Evolutionary conservation across 2,888 invertebrate genomes (phyloP), one percentile per base, ranked within the genome.

Genomic region (Abrostola tripartita): DNA sequence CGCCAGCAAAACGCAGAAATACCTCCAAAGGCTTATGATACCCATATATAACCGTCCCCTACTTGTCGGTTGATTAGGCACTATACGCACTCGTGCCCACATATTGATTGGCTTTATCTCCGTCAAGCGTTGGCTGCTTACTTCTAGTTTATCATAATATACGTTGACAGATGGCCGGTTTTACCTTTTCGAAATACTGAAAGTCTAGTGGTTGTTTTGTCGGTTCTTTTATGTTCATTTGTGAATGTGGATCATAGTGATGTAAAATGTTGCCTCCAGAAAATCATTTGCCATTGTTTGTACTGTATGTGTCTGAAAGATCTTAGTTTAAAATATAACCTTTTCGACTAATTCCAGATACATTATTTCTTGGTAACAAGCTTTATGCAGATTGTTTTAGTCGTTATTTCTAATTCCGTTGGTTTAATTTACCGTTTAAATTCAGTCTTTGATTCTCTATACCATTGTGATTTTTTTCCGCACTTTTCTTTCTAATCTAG

Each of bases 91-190:
- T 81, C 79, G 73, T 78, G 81, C 78, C 78, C 82, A 81, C 79
- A 82, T 92, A 93, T 93, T 86, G 92, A 93, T 93, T 91, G 82
- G 79, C 81, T 82, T 89, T 92, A 92, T 92, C 91, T 90, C 83
- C 82, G 74, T 71, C 78, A 78, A 70, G 65, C 72, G 58, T 60
- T 65, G 66, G 76, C 66, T 83, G 79, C 76, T 81, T 84, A 79
- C 85, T 78, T 88, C 88, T 92, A 93, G 93, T 92, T 81, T 82
- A 84, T 88, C 90, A 91, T 92, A 92, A 91, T 88, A 90, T 90
- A 84, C 85, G 89, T 85, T 82, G 83, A 88, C 84, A 80, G 88
- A 87, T 90, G 90, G 92, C 87, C 87, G 92, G 85, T 81, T 89
- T 80, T 74, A 66, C 8, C 56, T 68, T 68, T 60, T 50, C 57